Base-by-base conservation (phyloP, 2,888 invertebrate genomes). In the Strigamia maritima region DNA sequence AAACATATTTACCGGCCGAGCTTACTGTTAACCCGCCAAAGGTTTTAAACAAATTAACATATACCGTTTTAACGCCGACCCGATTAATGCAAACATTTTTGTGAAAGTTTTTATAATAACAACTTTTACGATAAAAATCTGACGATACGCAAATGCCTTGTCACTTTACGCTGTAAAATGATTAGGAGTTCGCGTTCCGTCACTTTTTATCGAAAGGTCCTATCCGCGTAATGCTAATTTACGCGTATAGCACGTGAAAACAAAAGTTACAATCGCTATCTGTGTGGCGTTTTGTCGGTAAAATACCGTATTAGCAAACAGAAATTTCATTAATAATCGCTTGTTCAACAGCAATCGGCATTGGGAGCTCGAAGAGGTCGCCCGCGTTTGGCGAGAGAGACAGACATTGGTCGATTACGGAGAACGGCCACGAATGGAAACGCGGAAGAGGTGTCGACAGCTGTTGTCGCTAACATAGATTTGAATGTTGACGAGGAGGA, bases 1-100 rank as follows among this genome's bases (percentile, higher is more conserved):
- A 83, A 80, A 81, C 81, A 76, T 96, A 94, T 87, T 89, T 96
- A 84, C 95, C 95, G 28, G 89, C 91, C 0, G 94, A 94, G 84
- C 86, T 94, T 83, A 93, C 93, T 87, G 84, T 87, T 77, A 85
- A 83, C 84, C 88, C 88, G 82, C 87, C 83, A 83, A 86, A 85
- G 83, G 86, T 78, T 75, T 74, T 19, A 19, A 26, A 8, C 2
- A 2, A 14, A 40, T 19, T 49, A n/a, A 6, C 49, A 49, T 6
- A 14, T 35, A 35, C 7, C 35, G 35, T 10, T 35, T 35, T 3
- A 35, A 35, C 6, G 35, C 35, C 35, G 6, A 6, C 35, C 2
- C 31, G 31, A 31, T 31, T 31, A 31, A 31, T 31, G n/a, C n/a
- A n/a, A n/a, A n/a, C n/a, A n/a, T 31, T 31, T 31, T 31, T 31